A percentile compares a stretch with the other conserved stretches of the same genome.
These are phyloP conservation scores for Dasyprocta punctata DNA, from an alignment of 2,113 vertebrate species.

Conservation along the genomic window DNA sequence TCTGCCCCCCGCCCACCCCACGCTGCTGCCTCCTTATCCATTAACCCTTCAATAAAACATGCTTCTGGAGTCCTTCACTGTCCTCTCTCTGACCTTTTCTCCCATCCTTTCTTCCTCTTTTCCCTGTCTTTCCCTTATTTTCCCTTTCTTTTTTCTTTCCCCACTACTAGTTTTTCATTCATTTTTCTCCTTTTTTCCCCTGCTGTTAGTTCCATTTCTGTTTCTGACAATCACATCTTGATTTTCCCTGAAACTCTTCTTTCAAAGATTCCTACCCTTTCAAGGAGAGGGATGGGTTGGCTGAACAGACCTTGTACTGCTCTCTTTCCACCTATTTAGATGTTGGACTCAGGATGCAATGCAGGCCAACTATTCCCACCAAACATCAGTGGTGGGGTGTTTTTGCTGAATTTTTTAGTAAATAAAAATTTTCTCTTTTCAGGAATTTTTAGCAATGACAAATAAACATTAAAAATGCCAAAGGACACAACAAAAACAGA, in stretches of 20 bases:
- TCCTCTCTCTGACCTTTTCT: background rate
- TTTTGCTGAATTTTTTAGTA: background rate
- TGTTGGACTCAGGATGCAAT: background rate
- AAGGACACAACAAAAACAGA: background rate
- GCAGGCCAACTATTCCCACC: background rate
- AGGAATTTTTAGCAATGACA: background rate
- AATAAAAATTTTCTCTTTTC: background rate
- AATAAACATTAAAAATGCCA: background rate
- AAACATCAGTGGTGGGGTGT: background rate
- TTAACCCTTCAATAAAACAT: conserved; percentile 41
- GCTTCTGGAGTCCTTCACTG: rapidly evolving
- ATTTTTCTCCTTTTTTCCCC: background rate
- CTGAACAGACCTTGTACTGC: background rate
- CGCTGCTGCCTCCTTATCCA: background rate
- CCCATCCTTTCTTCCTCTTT: too few relatives aligned
- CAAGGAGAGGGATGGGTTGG: background rate
- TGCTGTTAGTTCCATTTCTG: background rate
- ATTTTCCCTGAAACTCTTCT: background rate
- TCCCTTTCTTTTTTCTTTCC: background rate
- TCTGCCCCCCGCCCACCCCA: background rate
- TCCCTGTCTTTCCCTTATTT: background rate
- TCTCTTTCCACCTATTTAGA: background rate
- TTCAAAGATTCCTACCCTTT: background rate
- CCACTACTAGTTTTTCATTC: background rate
- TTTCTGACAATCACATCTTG: background rate